Conservation (phyloP, 1,140 invertebrate species). For the Cataglyphis hispanica region DNA sequence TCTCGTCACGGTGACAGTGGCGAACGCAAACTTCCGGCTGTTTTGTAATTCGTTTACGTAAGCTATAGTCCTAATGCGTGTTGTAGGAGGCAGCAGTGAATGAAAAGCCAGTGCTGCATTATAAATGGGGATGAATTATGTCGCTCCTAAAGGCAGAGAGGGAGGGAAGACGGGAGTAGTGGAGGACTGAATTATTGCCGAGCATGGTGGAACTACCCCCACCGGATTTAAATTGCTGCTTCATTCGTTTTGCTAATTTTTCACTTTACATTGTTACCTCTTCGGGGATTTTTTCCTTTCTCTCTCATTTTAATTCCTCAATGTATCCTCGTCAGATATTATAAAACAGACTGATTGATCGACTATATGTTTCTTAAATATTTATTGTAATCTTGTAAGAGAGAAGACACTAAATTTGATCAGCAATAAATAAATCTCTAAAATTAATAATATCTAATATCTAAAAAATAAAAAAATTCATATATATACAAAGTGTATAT, state of each 20-base stretch:
- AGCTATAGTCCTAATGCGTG: slow-evolving; percentile 64
- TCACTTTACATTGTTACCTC: slow-evolving; percentile 52
- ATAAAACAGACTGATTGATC: slow-evolving; percentile 31
- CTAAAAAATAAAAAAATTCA: background rate
- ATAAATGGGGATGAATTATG: slow-evolving; percentile 80
- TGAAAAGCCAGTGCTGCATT: slow-evolving; percentile 76
- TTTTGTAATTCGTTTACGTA: slow-evolving; percentile 48
- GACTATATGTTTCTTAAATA: background rate
- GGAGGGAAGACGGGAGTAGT: slow-evolving; percentile 1
- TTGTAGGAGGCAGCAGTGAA: slow-evolving; percentile 62
- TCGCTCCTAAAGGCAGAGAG: slow-evolving; percentile 32
- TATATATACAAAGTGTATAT: too few relatives aligned
- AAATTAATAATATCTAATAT: background rate
- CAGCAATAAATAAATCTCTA: background rate
- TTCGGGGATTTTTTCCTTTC: background rate
- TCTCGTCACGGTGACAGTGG: background rate
- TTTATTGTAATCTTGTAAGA: slow-evolving; percentile 13
- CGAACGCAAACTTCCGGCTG: slow-evolving; percentile 33
- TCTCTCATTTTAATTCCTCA: background rate
- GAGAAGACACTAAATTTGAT: background rate
- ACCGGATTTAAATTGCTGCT: slow-evolving; percentile 56
- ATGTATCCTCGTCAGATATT: slow-evolving; percentile 6
- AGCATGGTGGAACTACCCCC: slow-evolving; percentile 30
- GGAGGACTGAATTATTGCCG: slow-evolving; percentile 51
- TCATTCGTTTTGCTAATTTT: slow-evolving; percentile 60